Conservation (phyloP, 2,888 invertebrate genomes). For the Caenorhabditis parvicauda region DNA sequence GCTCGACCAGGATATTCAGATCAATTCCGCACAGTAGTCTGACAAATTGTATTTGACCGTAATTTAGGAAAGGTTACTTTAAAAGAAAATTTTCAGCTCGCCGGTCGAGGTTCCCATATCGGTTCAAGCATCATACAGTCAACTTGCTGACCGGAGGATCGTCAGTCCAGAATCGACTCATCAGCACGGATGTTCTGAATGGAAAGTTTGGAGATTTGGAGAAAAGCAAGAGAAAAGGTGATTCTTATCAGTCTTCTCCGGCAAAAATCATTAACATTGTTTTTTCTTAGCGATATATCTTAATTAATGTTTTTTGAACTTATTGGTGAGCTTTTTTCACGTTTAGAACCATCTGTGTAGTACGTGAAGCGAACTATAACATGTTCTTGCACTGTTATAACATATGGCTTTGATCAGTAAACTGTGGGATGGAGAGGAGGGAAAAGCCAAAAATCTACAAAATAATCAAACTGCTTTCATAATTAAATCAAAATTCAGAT, state of each 20-base stretch:
- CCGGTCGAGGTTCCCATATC: slow-evolving; percentile 59
- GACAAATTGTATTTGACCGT: background rate
- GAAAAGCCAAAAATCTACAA: background rate
- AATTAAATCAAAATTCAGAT: slow-evolving; percentile 11
- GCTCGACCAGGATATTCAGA: background rate
- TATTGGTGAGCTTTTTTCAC: too few relatives aligned
- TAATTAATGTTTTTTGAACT: too few relatives aligned
- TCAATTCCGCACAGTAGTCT: background rate
- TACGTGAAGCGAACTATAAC: background rate
- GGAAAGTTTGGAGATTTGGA: slow-evolving; percentile 67
- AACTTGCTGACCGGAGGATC: slow-evolving; percentile 50
- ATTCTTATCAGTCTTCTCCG: background rate
- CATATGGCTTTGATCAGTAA: too few relatives aligned
- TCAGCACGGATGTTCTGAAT: slow-evolving; percentile 92
- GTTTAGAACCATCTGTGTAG: background rate
- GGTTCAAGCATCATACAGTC: slow-evolving; percentile 62
- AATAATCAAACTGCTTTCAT: background rate
- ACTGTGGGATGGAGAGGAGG: background rate
- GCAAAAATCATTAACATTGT: background rate
- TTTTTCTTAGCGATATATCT: background rate
- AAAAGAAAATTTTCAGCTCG: slow-evolving; percentile 36
- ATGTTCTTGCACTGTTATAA: too few relatives aligned
- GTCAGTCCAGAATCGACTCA: slow-evolving; percentile 73
- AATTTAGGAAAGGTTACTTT: background rate
- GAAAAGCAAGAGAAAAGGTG: slow-evolving; percentile 42